Percentiles rank a stretch among this genome's conserved stretches.
These are phyloP conservation scores for Abrostola triplasia DNA, from an alignment of 2,888 invertebrate genomes.

Conservation along the genomic window DNA sequence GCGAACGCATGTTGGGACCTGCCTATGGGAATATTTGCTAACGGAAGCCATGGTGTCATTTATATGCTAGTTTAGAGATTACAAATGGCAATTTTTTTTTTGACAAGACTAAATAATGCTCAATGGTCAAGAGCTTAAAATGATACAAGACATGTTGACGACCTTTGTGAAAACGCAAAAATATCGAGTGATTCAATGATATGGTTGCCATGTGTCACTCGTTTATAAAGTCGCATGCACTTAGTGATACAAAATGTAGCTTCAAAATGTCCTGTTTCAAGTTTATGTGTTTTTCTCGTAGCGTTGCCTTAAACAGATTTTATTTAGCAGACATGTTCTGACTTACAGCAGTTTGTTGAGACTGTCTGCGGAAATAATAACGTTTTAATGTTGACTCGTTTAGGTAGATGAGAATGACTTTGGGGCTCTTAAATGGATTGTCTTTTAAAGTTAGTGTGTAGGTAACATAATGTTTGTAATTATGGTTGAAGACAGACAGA, in stretches of 20 bases:
- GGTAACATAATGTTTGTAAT: no score
- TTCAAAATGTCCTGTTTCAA: neutral
- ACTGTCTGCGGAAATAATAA: no score
- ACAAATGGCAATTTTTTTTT: neutral
- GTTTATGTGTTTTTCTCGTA: neutral
- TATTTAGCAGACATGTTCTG: no score
- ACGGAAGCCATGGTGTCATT: neutral
- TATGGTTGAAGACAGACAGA: no score
- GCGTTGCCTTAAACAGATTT: no score
- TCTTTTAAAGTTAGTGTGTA: no score
- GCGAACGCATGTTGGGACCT: slow-evolving; percentile 21
- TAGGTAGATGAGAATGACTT: no score
- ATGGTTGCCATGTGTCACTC: slow-evolving; percentile 5
- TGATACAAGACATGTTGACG: neutral
- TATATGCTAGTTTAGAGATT: neutral
- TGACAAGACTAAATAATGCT: neutral
- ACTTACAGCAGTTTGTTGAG: no score
- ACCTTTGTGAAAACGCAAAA: neutral
- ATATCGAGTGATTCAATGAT: slow-evolving; percentile 2
- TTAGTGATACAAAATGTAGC: neutral
- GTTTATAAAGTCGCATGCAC: neutral
- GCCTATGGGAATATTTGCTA: slow-evolving; percentile 33
- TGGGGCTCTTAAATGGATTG: no score
- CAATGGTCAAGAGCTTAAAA: neutral
- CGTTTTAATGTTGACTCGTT: no score